phyloP scores from a whole-genome alignment of 2,888 invertebrate species.

The Lapara coniferarum region DNA sequence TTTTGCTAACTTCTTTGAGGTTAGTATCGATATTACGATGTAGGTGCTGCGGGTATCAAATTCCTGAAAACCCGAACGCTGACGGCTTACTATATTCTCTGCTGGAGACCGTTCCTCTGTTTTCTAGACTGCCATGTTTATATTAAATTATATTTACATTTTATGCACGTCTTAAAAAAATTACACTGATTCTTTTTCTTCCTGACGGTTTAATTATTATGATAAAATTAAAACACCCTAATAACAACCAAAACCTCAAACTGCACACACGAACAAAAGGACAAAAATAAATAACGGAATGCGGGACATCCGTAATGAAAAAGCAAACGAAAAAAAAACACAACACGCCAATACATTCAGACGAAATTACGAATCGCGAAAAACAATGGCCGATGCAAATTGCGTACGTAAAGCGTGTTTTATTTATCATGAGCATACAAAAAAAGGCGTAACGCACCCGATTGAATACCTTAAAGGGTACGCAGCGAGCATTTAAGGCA shows the following conservation, averaged over 20 bases:
- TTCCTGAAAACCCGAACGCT: no score
- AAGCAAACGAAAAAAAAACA: constrained; percentile 48
- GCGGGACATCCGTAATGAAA: constrained; percentile 29
- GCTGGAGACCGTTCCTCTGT: no score
- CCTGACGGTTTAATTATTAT: no score
- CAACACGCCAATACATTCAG: constrained; percentile 55
- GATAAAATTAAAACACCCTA: constrained; percentile 6
- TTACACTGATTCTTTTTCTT: no score
- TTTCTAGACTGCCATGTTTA: no score
- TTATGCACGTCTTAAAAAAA: no score
- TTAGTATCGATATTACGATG: no score
- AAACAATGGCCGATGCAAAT: constrained; percentile 81
- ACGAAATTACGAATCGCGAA: constrained; percentile 67
- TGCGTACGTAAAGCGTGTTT: constrained; percentile 59
- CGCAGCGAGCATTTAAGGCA: constrained; percentile 61
- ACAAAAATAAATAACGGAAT: constrained; percentile 48
- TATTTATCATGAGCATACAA: constrained; percentile 63
- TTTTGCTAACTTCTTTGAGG: no score
- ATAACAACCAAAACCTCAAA: constrained; percentile 8
- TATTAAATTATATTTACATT: no score
- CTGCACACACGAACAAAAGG: constrained; percentile 38
- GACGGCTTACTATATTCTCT: no score
- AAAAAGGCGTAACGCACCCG: constrained; percentile 62
- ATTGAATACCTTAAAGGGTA: constrained; percentile 66
- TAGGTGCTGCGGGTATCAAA: no score